Evolutionary conservation across 64 coral and sea anemone species (phyloP).

Genomic region (Acropora tenuis): DNA sequence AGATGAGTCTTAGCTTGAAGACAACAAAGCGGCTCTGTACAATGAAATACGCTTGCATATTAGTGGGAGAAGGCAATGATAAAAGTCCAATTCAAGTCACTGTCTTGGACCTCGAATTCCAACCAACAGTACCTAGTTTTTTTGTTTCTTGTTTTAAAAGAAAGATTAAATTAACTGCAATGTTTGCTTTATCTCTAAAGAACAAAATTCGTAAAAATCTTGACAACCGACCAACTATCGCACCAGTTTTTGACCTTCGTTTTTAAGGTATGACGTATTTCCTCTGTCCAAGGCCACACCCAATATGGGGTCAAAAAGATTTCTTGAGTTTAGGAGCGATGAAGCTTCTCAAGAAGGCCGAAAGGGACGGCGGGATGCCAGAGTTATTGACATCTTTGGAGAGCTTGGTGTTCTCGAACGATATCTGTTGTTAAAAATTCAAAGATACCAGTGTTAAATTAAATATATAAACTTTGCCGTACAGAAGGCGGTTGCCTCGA

Average conservation of each 20-base stretch:
- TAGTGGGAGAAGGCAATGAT: no score
- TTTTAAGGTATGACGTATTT: not conserved
- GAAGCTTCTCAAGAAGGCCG: conserved; percentile 82
- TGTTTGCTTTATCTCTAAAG: no score
- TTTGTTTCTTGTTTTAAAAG: no score
- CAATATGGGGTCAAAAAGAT: not conserved
- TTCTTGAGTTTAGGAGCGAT: conserved; percentile 86
- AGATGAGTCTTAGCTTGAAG: no score
- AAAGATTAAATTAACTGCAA: no score
- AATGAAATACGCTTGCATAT: no score
- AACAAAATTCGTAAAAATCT: not conserved
- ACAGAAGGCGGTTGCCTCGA: no score
- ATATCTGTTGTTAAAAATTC: conserved; percentile 41
- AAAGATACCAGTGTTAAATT: not conserved
- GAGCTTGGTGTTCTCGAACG: conserved; percentile 65
- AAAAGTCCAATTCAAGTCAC: no score
- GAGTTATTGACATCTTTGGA: conserved; percentile 40
- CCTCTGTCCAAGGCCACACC: not conserved
- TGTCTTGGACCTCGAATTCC: not conserved
- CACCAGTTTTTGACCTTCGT: no score
- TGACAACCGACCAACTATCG: not conserved
- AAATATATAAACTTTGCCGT: no score
- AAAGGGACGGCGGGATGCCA: conserved; percentile 62
- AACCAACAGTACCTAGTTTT: no score
- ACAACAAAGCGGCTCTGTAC: no score